These are phyloP conservation scores for Penelope pileata DNA, from an alignment of 2,113 vertebrate genomes.

Conservation along the genomic window DNA sequence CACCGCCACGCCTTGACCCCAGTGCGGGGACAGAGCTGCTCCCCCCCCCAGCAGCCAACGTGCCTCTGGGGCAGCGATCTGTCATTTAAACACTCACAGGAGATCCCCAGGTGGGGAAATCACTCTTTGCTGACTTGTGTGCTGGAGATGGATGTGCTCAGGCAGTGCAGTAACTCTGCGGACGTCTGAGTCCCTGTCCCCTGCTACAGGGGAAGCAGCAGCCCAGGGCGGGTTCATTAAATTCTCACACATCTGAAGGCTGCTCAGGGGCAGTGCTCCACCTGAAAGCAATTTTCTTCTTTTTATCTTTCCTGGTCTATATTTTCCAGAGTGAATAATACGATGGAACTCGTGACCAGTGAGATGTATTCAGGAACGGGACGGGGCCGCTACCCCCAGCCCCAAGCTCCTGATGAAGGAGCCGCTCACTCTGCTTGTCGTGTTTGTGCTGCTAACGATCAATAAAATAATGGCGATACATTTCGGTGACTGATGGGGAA, in stretches of 20 bases:
- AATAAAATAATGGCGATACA: rapidly evolving
- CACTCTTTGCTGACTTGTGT: not conserved
- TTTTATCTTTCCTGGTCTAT: not conserved
- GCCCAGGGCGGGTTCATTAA: conserved; percentile 4
- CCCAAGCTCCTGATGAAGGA: not conserved
- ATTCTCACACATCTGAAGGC: not conserved
- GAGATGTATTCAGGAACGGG: not conserved
- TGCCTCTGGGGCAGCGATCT: rapidly evolving
- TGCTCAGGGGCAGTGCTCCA: not conserved
- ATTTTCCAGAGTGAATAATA: conserved; percentile 50
- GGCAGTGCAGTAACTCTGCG: not conserved
- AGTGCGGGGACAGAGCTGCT: too few species aligned
- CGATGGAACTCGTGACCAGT: conserved; percentile 33
- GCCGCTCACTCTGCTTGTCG: rapidly evolving
- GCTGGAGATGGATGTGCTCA: rapidly evolving
- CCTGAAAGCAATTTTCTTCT: not conserved
- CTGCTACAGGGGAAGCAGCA: not conserved
- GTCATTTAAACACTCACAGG: not conserved
- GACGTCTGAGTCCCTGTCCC: not conserved
- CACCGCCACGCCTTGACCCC: too few species aligned
- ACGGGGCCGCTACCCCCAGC: not conserved
- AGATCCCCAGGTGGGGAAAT: not conserved
- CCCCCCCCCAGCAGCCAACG: rapidly evolving
- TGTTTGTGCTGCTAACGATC: not conserved
- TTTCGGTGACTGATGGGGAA: not conserved